Evolutionary conservation across 2,113 vertebrate species (phyloP), one percentile per base, ranked within the genome.

Genomic region (Nematolebias whitei): DNA sequence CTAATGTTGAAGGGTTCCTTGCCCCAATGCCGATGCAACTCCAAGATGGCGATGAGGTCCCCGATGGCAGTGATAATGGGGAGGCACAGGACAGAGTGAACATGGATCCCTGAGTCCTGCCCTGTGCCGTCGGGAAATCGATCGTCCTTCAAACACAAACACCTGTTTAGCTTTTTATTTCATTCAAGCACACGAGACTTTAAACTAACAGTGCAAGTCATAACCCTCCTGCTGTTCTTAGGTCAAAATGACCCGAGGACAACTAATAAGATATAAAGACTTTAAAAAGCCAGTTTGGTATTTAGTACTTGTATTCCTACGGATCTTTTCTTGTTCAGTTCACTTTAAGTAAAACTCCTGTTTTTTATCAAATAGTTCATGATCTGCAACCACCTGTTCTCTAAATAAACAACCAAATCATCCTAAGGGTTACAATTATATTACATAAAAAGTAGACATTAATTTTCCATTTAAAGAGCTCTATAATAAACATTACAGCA

Each of bases 61-160:
- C 96, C 96, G 49, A 97, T 96, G 22, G 96, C 96, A 57, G 96
- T 99, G 87, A 99, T 93, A 70, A 99, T 96, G 43, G 98, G 97
- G 80, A 99, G 89, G 89, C 98, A 99, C 77, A 99, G 93, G 79
- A 96, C 98, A 83, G 98, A 99, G 89, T 97, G 95, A 92, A 98
- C 95, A 26, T 92, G 92, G 64, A 95, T 95, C 83, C 95, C 96
- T 84, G 95, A 96, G 86, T 98, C 95, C 90, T 97, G 93, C 52
- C 96, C 97, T 74, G 95, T 98, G 84, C 98, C 98, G 84, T 94
- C 93, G 64, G 96, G 97, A 88, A 99, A 99, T 57, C 97, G 90
- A 58, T 98, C 96, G 49, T 99, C 98, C 98, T 99, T 83, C 35
- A 74, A 60, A 76, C 26, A 64, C 44, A 65, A 44, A 64, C 43